Evolutionary conservation across 2,888 invertebrate species (phyloP).

Genomic region (Villa cingulata): DNA sequence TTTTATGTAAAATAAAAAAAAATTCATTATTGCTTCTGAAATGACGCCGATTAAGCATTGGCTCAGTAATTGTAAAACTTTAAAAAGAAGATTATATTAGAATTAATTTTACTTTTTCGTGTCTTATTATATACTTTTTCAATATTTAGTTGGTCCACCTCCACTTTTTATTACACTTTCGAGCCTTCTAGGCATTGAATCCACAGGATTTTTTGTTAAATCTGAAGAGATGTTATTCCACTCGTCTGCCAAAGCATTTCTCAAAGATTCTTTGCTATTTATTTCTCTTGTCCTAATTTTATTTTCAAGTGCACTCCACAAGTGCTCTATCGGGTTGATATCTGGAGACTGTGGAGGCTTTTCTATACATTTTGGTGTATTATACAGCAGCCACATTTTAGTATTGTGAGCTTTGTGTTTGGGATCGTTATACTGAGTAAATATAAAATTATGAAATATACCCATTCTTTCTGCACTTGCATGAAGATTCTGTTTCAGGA

Average conservation of each 20-base stretch:
- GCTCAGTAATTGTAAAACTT: too few species aligned
- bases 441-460: background rate
- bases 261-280: background rate
- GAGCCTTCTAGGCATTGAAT: background rate
- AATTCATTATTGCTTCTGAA: too few species aligned
- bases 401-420: background rate
- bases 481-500: background rate
- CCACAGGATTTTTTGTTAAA: background rate
- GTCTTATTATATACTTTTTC: too few species aligned
- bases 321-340: conserved; percentile 1
- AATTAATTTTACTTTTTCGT: too few species aligned
- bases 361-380: background rate
- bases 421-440: background rate
- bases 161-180: too few species aligned
- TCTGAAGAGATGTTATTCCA: background rate
- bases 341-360: conserved; percentile 2
- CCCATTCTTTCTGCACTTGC: background rate
- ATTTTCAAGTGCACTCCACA: background rate
- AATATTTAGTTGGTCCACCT: too few species aligned
- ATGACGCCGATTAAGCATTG: too few species aligned
- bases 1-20: too few species aligned
- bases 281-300: conserved; percentile 1
- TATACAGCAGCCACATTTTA: background rate
- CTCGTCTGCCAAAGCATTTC: background rate
- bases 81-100: too few species aligned